phyloP scores from a whole-genome alignment of 2,113 vertebrate genomes.

The Hemichromis elongatus region DNA sequence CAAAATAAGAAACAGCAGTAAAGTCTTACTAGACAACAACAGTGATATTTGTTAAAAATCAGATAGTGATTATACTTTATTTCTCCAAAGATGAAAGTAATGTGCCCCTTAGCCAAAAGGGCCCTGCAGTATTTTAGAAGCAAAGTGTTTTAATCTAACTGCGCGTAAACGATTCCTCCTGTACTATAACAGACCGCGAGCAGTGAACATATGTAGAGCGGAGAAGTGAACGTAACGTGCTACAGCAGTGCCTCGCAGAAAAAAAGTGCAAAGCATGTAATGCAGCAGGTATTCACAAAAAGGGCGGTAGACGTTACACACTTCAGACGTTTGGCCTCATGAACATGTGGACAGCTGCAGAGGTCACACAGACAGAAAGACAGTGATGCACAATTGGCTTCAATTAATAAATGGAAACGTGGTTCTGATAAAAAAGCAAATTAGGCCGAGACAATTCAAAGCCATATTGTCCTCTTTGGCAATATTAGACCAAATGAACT shows the following conservation, averaged over 20 bases:
- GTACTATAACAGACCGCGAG: neutral
- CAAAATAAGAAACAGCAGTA: neutral
- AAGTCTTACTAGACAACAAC: neutral
- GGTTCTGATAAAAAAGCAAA: conserved; percentile 28
- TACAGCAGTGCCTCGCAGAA: neutral
- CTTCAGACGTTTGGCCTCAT: conserved; percentile 20
- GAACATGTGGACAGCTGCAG: conserved; percentile 31
- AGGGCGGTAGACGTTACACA: conserved; percentile 8
- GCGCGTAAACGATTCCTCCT: neutral
- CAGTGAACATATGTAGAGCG: neutral
- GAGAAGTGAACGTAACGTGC: neutral
- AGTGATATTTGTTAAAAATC: neutral
- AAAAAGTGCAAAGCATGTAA: neutral
- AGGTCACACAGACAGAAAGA: conserved; percentile 7
- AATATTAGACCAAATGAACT: conserved; percentile 2
- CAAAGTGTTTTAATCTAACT: neutral
- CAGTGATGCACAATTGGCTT: conserved; percentile 21
- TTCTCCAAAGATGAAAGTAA: neutral
- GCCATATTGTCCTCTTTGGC: conserved; percentile 37
- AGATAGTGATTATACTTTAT: neutral
- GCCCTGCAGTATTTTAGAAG: neutral
- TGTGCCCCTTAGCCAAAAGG: neutral
- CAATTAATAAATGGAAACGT: conserved; percentile 36
- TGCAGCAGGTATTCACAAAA: conserved; percentile 17
- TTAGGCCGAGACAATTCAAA: conserved; percentile 4